phyloP scores from a whole-genome alignment of 2,888 invertebrate species.

The Serrognathus titanus region DNA sequence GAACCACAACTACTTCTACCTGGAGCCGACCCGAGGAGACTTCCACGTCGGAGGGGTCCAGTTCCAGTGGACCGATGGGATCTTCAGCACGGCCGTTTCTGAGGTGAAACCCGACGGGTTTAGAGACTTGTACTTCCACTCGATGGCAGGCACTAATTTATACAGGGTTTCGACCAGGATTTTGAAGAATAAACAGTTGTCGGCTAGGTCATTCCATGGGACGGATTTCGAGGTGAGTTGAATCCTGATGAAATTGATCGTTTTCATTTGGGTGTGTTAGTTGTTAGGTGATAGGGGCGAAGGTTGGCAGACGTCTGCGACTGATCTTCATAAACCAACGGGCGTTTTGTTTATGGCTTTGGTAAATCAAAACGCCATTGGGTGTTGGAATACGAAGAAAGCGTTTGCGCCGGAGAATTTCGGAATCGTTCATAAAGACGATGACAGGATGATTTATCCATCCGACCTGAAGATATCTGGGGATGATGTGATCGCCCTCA shows the following conservation, averaged over 20 bases:
- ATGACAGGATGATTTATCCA: conserved; percentile 65
- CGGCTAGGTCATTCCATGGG: conserved; percentile 54
- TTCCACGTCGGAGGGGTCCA: conserved; percentile 63
- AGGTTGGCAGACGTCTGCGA: conserved; percentile 65
- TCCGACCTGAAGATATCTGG: conserved; percentile 63
- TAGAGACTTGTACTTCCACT: conserved; percentile 70
- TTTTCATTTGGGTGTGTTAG: conserved; percentile 38
- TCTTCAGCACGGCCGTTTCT: conserved; percentile 69
- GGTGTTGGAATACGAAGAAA: conserved; percentile 68
- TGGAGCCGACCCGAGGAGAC: conserved; percentile 68
- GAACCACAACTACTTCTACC: conserved; percentile 68
- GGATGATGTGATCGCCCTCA: conserved; percentile 64
- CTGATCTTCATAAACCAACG: conserved; percentile 59
- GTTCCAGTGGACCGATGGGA: conserved; percentile 78
- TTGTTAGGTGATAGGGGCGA: conserved; percentile 63
- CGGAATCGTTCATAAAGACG: conserved; percentile 58
- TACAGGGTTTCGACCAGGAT: conserved; percentile 67
- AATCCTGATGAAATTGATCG: not conserved
- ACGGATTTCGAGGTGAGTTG: conserved; percentile 52
- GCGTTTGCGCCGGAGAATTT: conserved; percentile 53
- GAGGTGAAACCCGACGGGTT: conserved; percentile 53
- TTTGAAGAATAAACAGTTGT: conserved; percentile 54
- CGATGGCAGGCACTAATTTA: conserved; percentile 70
- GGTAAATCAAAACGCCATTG: conserved; percentile 66
- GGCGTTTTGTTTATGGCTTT: conserved; percentile 68